Evolutionary conservation across 1,140 invertebrate genomes (phyloP).

Genomic region (Drosophila takahashii): DNA sequence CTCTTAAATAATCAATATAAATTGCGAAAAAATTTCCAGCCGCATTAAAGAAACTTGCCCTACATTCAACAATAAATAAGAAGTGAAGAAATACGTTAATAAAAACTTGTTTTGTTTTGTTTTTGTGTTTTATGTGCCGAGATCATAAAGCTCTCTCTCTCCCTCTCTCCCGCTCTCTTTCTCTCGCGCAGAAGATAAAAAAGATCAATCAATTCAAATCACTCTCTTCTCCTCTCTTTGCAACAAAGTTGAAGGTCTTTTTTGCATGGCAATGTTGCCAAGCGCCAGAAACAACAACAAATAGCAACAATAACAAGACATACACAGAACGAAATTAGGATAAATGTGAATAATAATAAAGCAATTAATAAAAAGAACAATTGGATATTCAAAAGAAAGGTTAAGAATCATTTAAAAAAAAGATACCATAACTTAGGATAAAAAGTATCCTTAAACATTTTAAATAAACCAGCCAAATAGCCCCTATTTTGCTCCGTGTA

Average conservation of each 20-base stretch:
- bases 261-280: constrained; percentile 63
- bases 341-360: not conserved
- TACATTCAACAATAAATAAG: constrained; percentile 24
- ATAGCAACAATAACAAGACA: constrained; percentile 22
- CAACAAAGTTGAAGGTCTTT: constrained; percentile 71
- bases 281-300: constrained; percentile 28
- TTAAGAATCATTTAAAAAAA: too few species aligned
- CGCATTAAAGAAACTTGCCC: constrained; percentile 42
- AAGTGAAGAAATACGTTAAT: constrained; percentile 37
- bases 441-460: too few species aligned
- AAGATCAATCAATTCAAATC: constrained; percentile 35
- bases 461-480: not conserved
- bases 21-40: constrained; percentile 20
- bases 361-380: not conserved
- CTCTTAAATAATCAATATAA: constrained; percentile 42
- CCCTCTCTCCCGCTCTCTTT: constrained; percentile 5
- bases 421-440: too few species aligned
- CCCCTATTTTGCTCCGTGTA: constrained; percentile 9
- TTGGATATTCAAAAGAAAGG: not conserved
- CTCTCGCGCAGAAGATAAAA: not conserved
- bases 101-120: constrained; percentile 52
- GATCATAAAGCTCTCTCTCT: constrained; percentile 29
- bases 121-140: constrained; percentile 37
- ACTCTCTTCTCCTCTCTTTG: constrained; percentile 22
- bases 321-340: constrained; percentile 1